Evolutionary conservation across 2,113 vertebrate species (phyloP), one percentile per base, ranked within the genome.

Genomic region (Scopus umbretta): DNA sequence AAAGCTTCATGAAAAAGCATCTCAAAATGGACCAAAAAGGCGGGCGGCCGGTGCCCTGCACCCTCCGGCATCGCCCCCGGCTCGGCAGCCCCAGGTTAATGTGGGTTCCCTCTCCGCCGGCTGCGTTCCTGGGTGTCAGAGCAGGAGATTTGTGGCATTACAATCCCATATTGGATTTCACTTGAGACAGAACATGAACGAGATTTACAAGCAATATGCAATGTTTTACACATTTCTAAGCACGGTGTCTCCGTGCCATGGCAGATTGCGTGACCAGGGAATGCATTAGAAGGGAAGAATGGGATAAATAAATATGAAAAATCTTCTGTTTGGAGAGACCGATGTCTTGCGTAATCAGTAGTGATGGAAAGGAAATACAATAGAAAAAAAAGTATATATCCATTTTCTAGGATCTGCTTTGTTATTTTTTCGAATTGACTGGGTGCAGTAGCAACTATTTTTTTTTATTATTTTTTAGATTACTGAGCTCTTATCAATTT

Each of bases 201-300:
- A 68, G 81, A 88, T 92, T 90, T 86, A 58, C 53, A 59, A 53
- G 88, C 68, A 36, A 36, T 82, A 42, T 42, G 61, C 45, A 42
- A 43, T 80, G 80, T 88, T 97, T 80, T 72, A 61, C 90, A 56
- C 78, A 7, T 93, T 65, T 66, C 34, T n/a, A 53, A 94, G 78
- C 7, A 0, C 2, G 0, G 68, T 38, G 47, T 89, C 84, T 71
- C 47, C 0, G 3, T 95, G 53, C 78, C 0, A 0, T 2, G 0
- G 88, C 84, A 67, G 86, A 81, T 85, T 74, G 52, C 70, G 6
- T 22, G 94, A 22, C 82, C 88, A 36, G 52, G 65, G 85, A 93
- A 71, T 63, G 59, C 72, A 26, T 86, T 78, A 70, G 79, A 47
- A 78, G 52, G 74, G 63, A 90, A 68, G 47, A 86, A 82, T 88